Base-by-base conservation (phyloP, 2,113 vertebrate species). In the Lonchura striata region DNA sequence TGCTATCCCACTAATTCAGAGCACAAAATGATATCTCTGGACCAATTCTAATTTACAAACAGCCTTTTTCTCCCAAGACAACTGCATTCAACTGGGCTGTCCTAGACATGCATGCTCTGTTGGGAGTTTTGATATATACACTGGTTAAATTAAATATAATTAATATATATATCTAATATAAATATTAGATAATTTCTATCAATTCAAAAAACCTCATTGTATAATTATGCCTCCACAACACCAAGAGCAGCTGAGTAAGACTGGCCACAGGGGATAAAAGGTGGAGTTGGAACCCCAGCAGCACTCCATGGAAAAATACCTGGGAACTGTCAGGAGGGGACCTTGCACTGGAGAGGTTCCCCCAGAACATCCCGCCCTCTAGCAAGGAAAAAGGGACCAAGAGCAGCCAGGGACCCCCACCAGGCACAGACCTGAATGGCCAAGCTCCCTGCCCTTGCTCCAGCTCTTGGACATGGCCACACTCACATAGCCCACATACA, bases 31-130 rank as follows among this genome's bases (percentile, higher is more conserved):
- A 79, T 81, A 91, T 52, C 44, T 92, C 63, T 46, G 25, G 57
- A 50, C 31, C 52, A 83, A 65, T 75, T 78, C 74, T 93, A 88
- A 88, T 75, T 92, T 92, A 88, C 78, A 92, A 96, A 66, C 52
- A 89, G 49, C 60, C 24, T 82, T 71, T 74, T 59, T 64, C 75
- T 94, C 53, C 64, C 10, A 46, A 82, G 47, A 44, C 68, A 89
- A 31, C 13, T 83, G 46, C 71, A 82, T 63, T 88, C 66, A 86
- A 60, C 70, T 46, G 83, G 15, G 35, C 31, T 81, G 75, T 75
- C 66, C 60, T 31, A 41, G 31, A 22, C 59, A 54, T 3, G 2
- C 24, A 28, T 17, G 30, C n/a, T 39, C 92, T 59, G 6, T n/a
- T n/a, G 6, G 74, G 63, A 94, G 46, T 54, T 95, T 90, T 76